Base-by-base conservation (phyloP, 2,797 vertebrate genomes). In the Capromys pilorides region DNA sequence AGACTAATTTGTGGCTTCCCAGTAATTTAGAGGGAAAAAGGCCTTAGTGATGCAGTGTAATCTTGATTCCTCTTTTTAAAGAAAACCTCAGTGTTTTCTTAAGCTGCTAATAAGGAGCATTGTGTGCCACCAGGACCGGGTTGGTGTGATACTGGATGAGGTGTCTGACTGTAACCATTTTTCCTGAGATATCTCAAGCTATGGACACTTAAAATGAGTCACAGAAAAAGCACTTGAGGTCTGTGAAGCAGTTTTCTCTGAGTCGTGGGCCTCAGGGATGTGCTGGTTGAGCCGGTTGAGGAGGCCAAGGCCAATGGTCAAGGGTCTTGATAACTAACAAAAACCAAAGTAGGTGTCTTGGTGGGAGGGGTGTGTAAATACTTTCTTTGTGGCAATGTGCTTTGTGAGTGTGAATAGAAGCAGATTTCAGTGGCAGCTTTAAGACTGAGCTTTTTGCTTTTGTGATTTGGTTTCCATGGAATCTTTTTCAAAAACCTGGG, bases 401-500 rank as follows among this genome's bases (percentile, higher is more conserved):
- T 31, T 87, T 22, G 90, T 89, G 81, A 79, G 96, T 33, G 54
- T 97, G 96, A 98, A 97, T 69, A 97, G 96, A 97, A 96, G 88
- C 95, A 94, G 96, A 93, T 97, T 96, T 96, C 96, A 88, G 97
- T 93, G 95, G 96, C 97, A 89, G 91, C 87, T 57, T 95, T 96
- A 67, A 77, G 96, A 97, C 79, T 96, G 96, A 82, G 90, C 88
- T 93, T 96, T 98, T 97, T 96, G 90, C 94, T 95, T 88, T 97
- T 94, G 91, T 98, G 95, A 96, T 97, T 95, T 97, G 90, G 97
- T 98, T 98, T 98, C 98, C 97, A 98, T 98, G 98, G 98, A 98
- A 98, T 85, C 41, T 89, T 97, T 98, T 97, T 97, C 87, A 97
- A 90, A 86, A 96, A 91, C 96, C 80, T 28, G 86, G 49, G 88